Evolutionary conservation across 2,888 invertebrate genomes (phyloP).

Genomic region (Patella pellucida): DNA sequence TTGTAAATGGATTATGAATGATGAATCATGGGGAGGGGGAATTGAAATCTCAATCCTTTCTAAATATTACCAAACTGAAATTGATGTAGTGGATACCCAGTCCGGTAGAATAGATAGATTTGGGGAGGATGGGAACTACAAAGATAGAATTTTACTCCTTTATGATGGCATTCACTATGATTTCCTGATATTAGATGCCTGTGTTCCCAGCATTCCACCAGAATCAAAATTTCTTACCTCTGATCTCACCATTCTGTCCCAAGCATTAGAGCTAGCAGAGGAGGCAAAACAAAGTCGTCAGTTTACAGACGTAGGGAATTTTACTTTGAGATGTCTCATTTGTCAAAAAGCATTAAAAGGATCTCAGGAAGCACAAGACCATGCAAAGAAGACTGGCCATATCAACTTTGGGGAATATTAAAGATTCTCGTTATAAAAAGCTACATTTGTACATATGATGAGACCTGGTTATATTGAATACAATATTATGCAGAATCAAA

Average conservation of each 20-base stretch:
- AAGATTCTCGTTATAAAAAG: conserved; percentile 2
- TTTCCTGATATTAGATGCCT: conserved; percentile 87
- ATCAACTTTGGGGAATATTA: conserved; percentile 72
- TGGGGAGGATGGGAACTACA: conserved; percentile 91
- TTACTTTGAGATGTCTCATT: conserved; percentile 85
- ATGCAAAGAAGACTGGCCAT: conserved; percentile 88
- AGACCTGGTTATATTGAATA: too few species aligned
- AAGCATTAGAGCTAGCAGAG: conserved; percentile 87
- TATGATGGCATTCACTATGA: conserved; percentile 98
- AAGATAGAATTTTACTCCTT: conserved; percentile 86
- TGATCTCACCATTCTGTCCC: conserved; percentile 80
- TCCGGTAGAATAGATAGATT: conserved; percentile 87
- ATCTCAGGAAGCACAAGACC: conserved; percentile 85
- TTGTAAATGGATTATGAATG: conserved; percentile 89
- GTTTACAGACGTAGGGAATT: conserved; percentile 90
- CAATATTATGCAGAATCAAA: too few species aligned
- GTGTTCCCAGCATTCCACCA: conserved; percentile 62
- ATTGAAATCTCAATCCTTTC: conserved; percentile 92
- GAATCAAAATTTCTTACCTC: conserved; percentile 86
- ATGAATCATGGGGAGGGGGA: conserved; percentile 90
- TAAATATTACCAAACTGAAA: conserved; percentile 89
- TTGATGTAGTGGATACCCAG: conserved; percentile 92
- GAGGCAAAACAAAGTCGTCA: conserved; percentile 92
- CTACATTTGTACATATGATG: too few species aligned
- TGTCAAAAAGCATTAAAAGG: conserved; percentile 85